A percentile compares a stretch with the other conserved stretches of the same genome.
Evolutionary conservation across 35 echinoderm and acorn worm genomes (phyloP).

Genomic region (Lytechinus pictus): DNA sequence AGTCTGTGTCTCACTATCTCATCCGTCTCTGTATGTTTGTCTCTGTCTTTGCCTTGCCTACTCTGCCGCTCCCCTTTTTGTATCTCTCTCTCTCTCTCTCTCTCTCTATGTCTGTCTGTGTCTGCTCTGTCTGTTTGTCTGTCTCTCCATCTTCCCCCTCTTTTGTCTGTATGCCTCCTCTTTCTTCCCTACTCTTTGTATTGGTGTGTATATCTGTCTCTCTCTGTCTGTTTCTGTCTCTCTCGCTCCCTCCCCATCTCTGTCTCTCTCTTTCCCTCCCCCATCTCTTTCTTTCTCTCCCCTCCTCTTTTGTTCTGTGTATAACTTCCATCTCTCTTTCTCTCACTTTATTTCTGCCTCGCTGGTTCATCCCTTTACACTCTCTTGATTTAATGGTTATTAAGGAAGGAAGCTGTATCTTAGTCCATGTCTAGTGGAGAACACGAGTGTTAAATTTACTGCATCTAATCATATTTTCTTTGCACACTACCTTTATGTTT

Average conservation of each 20-base stretch:
- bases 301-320: background rate
- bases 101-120: background rate
- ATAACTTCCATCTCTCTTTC: background rate
- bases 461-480: background rate
- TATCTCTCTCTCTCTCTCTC: background rate
- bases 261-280: background rate
- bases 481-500: background rate
- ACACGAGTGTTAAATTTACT: background rate
- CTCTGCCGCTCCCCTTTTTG: background rate
- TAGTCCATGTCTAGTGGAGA: background rate
- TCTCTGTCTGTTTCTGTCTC: background rate
- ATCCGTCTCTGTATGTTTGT: background rate
- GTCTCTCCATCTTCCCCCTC: background rate
- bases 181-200: too few species aligned
- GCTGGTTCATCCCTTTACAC: background rate
- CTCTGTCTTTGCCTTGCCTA: background rate
- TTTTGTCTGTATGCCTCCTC: background rate
- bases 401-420: background rate
- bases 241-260: background rate
- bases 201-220: background rate
- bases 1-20: background rate
- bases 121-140: background rate
- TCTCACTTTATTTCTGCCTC: background rate
- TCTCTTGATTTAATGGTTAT: background rate
- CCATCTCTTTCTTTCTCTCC: background rate